Evolutionary conservation across 2,113 vertebrate genomes (phyloP).

Genomic region (Stomatorhinus ivindoensis): DNA sequence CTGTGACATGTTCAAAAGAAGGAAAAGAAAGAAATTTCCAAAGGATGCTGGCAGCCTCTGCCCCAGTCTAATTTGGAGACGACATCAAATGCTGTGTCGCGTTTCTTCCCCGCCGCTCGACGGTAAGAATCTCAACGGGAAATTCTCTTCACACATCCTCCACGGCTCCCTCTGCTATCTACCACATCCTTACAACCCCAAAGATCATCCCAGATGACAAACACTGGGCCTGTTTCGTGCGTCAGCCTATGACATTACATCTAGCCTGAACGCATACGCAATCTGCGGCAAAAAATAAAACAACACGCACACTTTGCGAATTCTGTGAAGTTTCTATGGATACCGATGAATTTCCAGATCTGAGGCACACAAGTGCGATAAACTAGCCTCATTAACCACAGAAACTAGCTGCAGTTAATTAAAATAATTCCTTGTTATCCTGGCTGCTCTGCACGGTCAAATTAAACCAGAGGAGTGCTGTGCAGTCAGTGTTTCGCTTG

Average conservation of each 20-base stretch:
- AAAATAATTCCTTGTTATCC: constrained; percentile 69
- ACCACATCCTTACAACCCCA: background rate
- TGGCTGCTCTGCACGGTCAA: constrained; percentile 63
- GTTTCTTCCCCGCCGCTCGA: background rate
- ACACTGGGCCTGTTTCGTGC: background rate
- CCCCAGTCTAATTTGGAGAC: background rate
- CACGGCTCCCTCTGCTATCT: background rate
- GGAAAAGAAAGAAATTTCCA: background rate
- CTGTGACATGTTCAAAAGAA: background rate
- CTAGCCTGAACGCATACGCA: background rate
- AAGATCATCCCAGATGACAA: background rate
- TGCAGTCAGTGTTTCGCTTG: constrained; percentile 44
- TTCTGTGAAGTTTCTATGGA: constrained; percentile 24
- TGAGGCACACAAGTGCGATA: constrained; percentile 49
- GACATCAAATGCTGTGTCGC: background rate
- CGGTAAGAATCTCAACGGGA: background rate
- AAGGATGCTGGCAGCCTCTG: background rate
- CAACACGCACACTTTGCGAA: constrained; percentile 1
- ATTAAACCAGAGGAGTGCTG: constrained; percentile 61
- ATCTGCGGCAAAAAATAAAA: background rate
- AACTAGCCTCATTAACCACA: constrained; percentile 67
- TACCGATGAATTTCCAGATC: constrained; percentile 35
- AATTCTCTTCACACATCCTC: background rate
- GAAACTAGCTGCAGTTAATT: constrained; percentile 66
- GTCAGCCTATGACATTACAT: background rate